phyloP scores from a whole-genome alignment of 2,113 vertebrate species.

The Ptyas mucosa region DNA sequence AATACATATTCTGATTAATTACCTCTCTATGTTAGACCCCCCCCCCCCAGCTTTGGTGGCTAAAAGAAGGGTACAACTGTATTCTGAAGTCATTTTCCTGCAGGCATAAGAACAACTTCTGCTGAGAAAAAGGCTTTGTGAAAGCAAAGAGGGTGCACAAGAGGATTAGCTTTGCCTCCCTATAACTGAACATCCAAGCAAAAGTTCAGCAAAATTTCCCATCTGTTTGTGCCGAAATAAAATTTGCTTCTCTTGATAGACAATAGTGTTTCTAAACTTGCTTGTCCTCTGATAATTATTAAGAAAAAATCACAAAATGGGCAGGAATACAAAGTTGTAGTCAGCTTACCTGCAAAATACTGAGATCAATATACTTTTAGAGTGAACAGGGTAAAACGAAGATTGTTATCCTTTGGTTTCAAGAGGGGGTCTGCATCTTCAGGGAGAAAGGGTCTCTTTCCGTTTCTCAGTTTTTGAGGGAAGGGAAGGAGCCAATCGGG shows the following conservation, averaged over 20 bases:
- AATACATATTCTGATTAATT: neutral
- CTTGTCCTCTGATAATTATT: neutral
- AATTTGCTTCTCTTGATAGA: neutral
- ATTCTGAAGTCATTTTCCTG: neutral
- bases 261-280: neutral
- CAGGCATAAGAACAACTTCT: neutral
- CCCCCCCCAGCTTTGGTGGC: neutral
- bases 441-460: neutral
- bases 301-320: neutral
- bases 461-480: neutral
- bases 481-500: neutral
- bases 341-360: conserved; percentile 48
- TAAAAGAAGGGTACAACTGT: neutral
- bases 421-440: conserved; percentile 38
- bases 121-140: neutral
- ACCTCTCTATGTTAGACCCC: neutral
- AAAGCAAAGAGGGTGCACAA: neutral
- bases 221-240: neutral
- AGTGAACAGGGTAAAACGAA: neutral
- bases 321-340: neutral
- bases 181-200: neutral
- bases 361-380: neutral
- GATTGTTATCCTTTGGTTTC: neutral
- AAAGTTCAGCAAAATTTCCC: neutral
- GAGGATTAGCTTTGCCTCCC: neutral